These are phyloP conservation scores for Lysiphlebus fabarum DNA, from an alignment of 1,140 invertebrate species.

Conservation along the genomic window DNA sequence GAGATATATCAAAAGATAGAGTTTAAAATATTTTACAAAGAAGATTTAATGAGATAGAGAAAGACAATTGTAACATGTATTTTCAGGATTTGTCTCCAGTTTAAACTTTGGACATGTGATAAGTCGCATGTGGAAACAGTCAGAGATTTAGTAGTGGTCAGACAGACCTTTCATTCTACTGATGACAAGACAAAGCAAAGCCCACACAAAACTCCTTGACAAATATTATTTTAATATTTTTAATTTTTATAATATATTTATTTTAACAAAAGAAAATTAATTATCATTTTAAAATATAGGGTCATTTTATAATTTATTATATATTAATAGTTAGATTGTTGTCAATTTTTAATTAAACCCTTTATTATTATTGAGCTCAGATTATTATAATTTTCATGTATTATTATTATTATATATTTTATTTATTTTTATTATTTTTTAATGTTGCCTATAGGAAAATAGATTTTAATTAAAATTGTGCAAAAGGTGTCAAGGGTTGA, in stretches of 20 bases:
- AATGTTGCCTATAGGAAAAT: conserved; percentile 20
- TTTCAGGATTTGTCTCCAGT: background rate
- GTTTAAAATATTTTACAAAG: too few relatives aligned
- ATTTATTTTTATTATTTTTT: conserved; percentile 14
- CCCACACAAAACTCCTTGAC: background rate
- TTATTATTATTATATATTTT: too few relatives aligned
- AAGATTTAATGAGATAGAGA: background rate
- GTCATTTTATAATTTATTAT: too few relatives aligned
- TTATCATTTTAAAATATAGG: too few relatives aligned
- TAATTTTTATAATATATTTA: background rate
- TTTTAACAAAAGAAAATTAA: too few relatives aligned
- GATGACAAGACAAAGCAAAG: conserved; percentile 11
- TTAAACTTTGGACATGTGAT: conserved; percentile 1
- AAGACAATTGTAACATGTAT: background rate
- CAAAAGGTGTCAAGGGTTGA: conserved; percentile 33
- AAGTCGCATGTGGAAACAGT: background rate
- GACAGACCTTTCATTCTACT: conserved; percentile 7
- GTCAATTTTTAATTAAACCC: too few relatives aligned
- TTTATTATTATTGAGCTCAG: too few relatives aligned
- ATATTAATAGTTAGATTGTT: too few relatives aligned
- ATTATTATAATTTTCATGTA: too few relatives aligned
- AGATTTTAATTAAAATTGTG: conserved; percentile 49
- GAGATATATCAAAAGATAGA: background rate
- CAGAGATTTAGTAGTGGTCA: conserved; percentile 11
- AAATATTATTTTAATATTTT: background rate